Percentiles rank a stretch among this genome's conserved stretches.
These are phyloP conservation scores for Periparus ater DNA, from an alignment of 2,797 vertebrate species.

Conservation along the genomic window DNA sequence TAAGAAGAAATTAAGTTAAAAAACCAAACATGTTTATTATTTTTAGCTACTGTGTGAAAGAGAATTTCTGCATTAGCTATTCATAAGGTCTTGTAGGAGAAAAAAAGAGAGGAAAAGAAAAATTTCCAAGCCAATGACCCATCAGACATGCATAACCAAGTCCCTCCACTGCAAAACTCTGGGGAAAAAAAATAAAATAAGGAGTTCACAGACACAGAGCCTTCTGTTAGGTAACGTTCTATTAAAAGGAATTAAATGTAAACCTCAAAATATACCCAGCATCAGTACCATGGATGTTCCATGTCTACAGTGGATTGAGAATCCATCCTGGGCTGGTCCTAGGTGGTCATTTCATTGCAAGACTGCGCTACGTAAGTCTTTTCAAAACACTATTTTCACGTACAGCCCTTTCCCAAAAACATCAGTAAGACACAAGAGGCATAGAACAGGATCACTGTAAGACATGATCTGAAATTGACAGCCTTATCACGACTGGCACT, in stretches of 20 bases:
- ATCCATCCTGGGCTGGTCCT: neutral
- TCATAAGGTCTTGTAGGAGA: neutral
- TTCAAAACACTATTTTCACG: neutral
- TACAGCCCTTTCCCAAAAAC: neutral
- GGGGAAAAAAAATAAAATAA: neutral
- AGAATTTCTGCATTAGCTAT: neutral
- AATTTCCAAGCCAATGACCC: neutral
- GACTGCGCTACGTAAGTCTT: accelerated
- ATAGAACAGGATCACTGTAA: neutral
- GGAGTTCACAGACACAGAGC: neutral
- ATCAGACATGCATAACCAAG: neutral
- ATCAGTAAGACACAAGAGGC: neutral
- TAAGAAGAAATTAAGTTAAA: neutral
- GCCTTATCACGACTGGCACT: neutral
- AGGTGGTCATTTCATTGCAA: neutral
- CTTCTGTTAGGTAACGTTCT: neutral
- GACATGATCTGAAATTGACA: accelerated
- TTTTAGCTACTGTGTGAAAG: neutral
- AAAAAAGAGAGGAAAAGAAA: neutral
- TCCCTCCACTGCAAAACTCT: neutral
- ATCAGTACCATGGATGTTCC: neutral
- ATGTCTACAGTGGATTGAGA: accelerated
- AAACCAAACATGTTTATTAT: neutral
- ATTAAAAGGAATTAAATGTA: neutral
- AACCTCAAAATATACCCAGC: neutral